Conservation (phyloP, 2,888 invertebrate species). For the Drosophila flavopinicola region DNA sequence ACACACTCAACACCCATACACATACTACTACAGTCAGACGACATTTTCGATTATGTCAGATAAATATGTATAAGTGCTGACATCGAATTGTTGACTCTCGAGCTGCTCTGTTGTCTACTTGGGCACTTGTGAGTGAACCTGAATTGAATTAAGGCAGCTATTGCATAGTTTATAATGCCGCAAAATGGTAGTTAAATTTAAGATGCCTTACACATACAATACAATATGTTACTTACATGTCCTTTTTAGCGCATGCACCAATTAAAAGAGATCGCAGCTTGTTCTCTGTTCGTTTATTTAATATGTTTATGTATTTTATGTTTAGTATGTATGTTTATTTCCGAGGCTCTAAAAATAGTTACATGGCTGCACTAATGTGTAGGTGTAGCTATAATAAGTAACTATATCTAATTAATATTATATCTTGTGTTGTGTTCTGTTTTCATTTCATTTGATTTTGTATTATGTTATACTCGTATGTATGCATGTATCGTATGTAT, state of each 20-base stretch:
- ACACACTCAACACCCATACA: slow-evolving; percentile 62
- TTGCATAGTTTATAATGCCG: slow-evolving; percentile 49
- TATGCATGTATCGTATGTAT: slow-evolving; percentile 36
- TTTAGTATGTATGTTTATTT: slow-evolving; percentile 83
- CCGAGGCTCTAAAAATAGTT: slow-evolving; percentile 85
- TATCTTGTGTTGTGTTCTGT: slow-evolving; percentile 34
- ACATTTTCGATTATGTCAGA: slow-evolving; percentile 60
- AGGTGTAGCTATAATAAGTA: slow-evolving; percentile 78
- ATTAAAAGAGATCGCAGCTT: slow-evolving; percentile 13
- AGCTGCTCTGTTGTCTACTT: slow-evolving; percentile 17
- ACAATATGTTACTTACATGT: slow-evolving; percentile 14
- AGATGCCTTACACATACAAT: slow-evolving; percentile 6
- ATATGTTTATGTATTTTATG: slow-evolving; percentile 81
- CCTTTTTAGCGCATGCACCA: background rate
- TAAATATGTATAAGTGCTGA: slow-evolving; percentile 47
- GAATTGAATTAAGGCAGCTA: slow-evolving; percentile 45
- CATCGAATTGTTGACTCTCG: slow-evolving; percentile 56
- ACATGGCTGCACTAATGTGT: slow-evolving; percentile 83
- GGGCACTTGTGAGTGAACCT: slow-evolving; percentile 18
- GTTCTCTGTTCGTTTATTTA: slow-evolving; percentile 76
- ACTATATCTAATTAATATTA: slow-evolving; percentile 72
- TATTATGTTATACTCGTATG: slow-evolving; percentile 34
- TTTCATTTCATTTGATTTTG: slow-evolving; percentile 10
- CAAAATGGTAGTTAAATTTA: slow-evolving; percentile 33
- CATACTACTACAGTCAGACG: slow-evolving; percentile 34